Conservation (phyloP, 1,140 invertebrate species). For the Brachystomella parvula region DNA sequence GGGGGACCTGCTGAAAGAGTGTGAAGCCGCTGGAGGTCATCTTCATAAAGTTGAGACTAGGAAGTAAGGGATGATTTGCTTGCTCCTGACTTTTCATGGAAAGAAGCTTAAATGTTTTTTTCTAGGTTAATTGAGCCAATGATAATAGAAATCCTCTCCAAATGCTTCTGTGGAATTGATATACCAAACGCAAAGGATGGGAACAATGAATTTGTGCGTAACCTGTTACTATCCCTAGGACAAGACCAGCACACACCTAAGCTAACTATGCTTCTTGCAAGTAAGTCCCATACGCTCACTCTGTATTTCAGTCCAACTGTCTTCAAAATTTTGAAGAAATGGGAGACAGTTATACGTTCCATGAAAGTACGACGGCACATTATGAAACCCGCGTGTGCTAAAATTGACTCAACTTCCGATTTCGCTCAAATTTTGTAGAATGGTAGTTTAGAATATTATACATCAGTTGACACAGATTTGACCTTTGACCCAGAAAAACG, state of each 20-base stretch:
- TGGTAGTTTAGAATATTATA: too few species aligned
- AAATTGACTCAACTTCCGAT: too few species aligned
- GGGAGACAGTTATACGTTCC: too few species aligned
- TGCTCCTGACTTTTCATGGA: neutral
- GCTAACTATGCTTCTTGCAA: slow-evolving; percentile 3
- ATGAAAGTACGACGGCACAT: too few species aligned
- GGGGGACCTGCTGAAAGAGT: neutral
- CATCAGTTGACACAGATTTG: too few species aligned
- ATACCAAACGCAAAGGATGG: slow-evolving; percentile 23
- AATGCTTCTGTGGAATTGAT: slow-evolving; percentile 21
- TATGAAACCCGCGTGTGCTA: too few species aligned
- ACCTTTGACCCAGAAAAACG: too few species aligned
- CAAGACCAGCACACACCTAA: slow-evolving; percentile 1
- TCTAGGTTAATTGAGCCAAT: slow-evolving; percentile 11
- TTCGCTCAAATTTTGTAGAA: too few species aligned
- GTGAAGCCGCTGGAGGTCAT: neutral
- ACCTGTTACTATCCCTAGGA: slow-evolving; percentile 11
- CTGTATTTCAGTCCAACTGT: too few species aligned
- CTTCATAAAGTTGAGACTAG: neutral
- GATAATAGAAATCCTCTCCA: slow-evolving; percentile 16
- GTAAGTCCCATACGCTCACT: slow-evolving; percentile 13
- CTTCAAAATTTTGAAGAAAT: too few species aligned
- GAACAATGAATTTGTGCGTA: slow-evolving; percentile 28
- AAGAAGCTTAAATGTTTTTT: too few species aligned
- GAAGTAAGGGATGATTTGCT: neutral